Percentiles rank a stretch among this genome's conserved stretches.
Conservation (phyloP, 2,797 vertebrate genomes). For the Acipenser transmontanus region DNA sequence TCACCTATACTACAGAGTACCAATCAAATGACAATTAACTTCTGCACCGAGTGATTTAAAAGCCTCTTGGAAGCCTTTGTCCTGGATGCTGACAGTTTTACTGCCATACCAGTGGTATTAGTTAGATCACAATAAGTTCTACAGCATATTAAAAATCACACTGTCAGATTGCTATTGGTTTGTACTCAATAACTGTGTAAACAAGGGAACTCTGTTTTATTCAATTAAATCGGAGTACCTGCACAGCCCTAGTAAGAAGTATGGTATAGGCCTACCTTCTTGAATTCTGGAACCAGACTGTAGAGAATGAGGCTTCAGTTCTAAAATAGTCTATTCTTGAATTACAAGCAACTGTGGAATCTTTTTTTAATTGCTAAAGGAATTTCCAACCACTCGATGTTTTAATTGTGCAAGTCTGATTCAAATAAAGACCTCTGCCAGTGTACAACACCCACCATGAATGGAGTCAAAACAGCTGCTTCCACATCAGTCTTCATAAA, state of each 20-base stretch:
- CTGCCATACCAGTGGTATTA: no score
- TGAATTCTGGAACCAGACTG: neutral
- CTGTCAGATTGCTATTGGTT: neutral
- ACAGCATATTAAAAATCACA: neutral
- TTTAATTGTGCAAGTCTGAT: conserved; percentile 16
- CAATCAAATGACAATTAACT: no score
- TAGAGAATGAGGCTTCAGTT: neutral
- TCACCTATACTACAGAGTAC: no score
- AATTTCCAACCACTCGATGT: conserved; percentile 18
- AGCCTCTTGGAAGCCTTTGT: no score
- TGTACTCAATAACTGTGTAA: no score
- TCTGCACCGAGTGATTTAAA: no score
- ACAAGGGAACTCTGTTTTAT: no score
- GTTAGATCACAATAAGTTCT: no score
- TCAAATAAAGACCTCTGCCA: conserved; percentile 17
- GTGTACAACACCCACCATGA: conserved; percentile 22
- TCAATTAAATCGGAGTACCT: no score
- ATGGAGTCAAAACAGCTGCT: conserved; percentile 27
- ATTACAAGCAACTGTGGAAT: neutral
- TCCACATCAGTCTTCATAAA: neutral
- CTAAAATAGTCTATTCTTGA: neutral
- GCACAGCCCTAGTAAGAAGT: no score
- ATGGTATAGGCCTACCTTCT: no score
- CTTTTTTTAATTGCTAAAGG: neutral
- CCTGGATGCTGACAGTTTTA: no score